Percentiles rank a stretch among this genome's conserved stretches.
These are phyloP conservation scores for Ictalurus punctatus DNA, from an alignment of 2,113 vertebrate species.

Conservation along the genomic window DNA sequence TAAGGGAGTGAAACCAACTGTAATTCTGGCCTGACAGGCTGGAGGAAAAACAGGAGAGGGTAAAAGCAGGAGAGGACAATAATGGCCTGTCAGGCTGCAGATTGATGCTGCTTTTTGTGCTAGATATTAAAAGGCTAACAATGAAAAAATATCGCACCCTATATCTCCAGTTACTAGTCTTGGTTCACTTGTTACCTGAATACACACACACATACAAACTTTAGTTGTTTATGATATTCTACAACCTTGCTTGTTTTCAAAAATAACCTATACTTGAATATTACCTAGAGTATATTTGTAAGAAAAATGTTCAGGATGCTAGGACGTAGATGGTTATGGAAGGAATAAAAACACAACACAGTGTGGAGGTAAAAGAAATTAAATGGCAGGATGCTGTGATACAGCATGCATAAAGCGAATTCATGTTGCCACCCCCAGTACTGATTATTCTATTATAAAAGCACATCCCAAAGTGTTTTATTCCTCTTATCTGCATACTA, in stretches of 20 bases:
- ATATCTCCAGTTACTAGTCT: slow-evolving; percentile 26
- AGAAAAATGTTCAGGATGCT: not conserved
- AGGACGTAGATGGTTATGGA: not conserved
- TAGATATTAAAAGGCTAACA: slow-evolving; percentile 41
- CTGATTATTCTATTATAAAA: not conserved
- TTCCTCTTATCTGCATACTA: not conserved
- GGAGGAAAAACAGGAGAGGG: slow-evolving; percentile 35
- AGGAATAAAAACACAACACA: not conserved
- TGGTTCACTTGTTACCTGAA: not conserved
- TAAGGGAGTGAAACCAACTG: slow-evolving; percentile 42
- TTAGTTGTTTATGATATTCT: not conserved
- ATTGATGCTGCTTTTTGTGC: slow-evolving; percentile 48
- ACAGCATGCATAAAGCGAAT: not conserved
- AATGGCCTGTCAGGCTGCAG: slow-evolving; percentile 39
- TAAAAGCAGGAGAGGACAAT: slow-evolving; percentile 35
- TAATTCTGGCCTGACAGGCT: slow-evolving; percentile 30
- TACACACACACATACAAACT: not conserved
- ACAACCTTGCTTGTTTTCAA: not conserved
- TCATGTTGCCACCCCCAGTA: not conserved
- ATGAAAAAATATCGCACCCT: slow-evolving; percentile 40
- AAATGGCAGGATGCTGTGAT: not conserved
- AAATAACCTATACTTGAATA: not conserved
- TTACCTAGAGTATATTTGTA: not conserved
- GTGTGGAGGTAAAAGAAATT: not conserved
- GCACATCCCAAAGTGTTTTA: not conserved